A percentile compares a stretch with the other conserved stretches of the same genome.
phyloP scores from a whole-genome alignment of 53 echinoderm and acorn worm species.

The Temnopleurus reevesii region DNA sequence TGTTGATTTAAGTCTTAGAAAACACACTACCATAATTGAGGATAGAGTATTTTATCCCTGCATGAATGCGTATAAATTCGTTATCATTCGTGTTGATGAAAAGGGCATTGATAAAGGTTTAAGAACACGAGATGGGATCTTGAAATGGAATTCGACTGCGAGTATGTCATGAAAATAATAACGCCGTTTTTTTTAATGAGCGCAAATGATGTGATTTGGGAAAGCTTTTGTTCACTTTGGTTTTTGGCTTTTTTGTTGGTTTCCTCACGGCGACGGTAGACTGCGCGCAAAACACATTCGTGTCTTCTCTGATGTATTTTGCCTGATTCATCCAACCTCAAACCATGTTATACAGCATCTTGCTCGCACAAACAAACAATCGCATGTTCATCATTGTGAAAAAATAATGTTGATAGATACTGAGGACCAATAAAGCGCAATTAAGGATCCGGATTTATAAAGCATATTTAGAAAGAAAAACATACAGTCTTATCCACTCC shows the following conservation, averaged over 20 bases:
- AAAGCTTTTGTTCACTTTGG: neutral
- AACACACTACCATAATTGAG: conserved; percentile 20
- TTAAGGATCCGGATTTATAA: neutral
- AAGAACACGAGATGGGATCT: neutral
- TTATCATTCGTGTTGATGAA: neutral
- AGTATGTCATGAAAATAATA: neutral
- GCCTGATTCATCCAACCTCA: neutral
- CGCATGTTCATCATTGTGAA: no score
- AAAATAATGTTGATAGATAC: neutral
- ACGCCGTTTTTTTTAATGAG: neutral
- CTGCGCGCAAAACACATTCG: neutral
- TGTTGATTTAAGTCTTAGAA: conserved; percentile 23
- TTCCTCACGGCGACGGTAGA: neutral
- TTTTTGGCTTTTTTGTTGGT: neutral
- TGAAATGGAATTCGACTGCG: neutral
- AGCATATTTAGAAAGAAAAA: neutral
- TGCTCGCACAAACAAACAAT: no score
- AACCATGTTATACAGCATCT: no score
- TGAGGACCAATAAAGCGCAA: neutral
- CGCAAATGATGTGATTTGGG: conserved; percentile 13
- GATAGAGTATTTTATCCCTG: neutral
- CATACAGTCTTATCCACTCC: no score
- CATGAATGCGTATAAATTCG: neutral
- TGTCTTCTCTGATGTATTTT: neutral
- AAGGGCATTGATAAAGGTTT: neutral